Conservation (phyloP, 2,797 vertebrate genomes). For the Basileuterus tristriatus region DNA sequence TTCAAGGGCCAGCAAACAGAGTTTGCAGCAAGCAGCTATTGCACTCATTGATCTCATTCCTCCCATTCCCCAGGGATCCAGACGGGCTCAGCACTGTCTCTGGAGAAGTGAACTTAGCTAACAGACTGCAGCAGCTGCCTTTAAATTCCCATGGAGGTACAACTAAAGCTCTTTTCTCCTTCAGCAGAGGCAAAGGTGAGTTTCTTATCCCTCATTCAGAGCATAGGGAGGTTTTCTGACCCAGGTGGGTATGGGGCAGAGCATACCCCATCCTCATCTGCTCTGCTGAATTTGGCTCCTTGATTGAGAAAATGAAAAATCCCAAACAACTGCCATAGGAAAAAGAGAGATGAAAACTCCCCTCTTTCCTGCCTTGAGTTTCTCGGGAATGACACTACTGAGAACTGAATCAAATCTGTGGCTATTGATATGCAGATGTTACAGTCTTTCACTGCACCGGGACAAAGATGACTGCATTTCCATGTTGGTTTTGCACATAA, state of each 20-base stretch:
- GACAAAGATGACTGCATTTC: conserved; percentile 41
- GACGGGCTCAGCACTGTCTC: background rate
- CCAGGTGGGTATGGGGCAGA: background rate
- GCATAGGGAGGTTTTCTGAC: background rate
- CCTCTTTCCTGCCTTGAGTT: background rate
- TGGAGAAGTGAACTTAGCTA: background rate
- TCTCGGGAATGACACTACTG: background rate
- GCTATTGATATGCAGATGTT: conserved; percentile 63
- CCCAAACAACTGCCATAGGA: background rate
- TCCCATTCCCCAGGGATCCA: background rate
- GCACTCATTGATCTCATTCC: background rate
- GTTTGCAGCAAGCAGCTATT: background rate
- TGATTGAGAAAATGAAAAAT: background rate
- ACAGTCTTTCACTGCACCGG: background rate
- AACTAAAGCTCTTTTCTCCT: background rate
- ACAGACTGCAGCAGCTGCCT: background rate
- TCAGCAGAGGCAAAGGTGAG: background rate
- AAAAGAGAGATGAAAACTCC: background rate
- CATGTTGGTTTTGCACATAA: conserved; percentile 38
- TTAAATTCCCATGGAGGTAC: background rate
- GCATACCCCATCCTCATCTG: background rate
- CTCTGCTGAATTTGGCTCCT: background rate
- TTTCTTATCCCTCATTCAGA: background rate
- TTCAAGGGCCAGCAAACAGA: background rate
- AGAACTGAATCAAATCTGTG: conserved; percentile 40